Evolutionary conservation across 1,140 invertebrate species (phyloP), one percentile per base, ranked within the genome.

Genomic region (Lepidurus apus): DNA sequence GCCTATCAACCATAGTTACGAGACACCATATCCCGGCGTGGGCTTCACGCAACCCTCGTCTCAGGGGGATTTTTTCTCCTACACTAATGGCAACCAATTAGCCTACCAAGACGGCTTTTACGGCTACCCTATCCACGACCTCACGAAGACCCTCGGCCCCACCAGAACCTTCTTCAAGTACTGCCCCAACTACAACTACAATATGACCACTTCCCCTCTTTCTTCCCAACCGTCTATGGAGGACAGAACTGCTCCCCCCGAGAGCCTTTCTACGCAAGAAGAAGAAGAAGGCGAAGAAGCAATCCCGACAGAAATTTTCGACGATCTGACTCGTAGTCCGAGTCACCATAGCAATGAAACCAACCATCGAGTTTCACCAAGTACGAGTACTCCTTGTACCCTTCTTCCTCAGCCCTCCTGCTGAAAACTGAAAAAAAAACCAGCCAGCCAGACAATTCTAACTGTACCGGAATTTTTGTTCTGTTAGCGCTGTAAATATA

Each of bases 21-120:
- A 65, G 44, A 45, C 42, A 34, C 44, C 45, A 34, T 47, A 53
- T 34, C 76, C 76, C 17, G 76, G 76, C 21, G 45, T 77, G 9
- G 76, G 76, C 3, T 77, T 77, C 76, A 77, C 76, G n/a, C 76
- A 77, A 42, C 42, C 76, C 26, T 53, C 24, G 7, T n/a, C 53
- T 17, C 53, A 65, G 53, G 21, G n/a, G 17, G 53, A 65, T 65
- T 65, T 65, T n/a, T 79, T 74, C 42, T 74, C 65, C 74, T 79
- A 79, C 74, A 73, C 65, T 13, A 34, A 79, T 45, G 78, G 78
- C 17, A 79, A 79, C 43, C 78, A 79, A 45, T 45, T 79, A 21
- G 78, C 74, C 21, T 75, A 79, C 43, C 74, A 75, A 43, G 78
- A 74, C 13, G 78, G 78, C 1, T 74, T 74, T 9, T 75, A 79